phyloP scores from a whole-genome alignment of 2,888 invertebrate genomes.

The Caenorhabditis sp. region DNA sequence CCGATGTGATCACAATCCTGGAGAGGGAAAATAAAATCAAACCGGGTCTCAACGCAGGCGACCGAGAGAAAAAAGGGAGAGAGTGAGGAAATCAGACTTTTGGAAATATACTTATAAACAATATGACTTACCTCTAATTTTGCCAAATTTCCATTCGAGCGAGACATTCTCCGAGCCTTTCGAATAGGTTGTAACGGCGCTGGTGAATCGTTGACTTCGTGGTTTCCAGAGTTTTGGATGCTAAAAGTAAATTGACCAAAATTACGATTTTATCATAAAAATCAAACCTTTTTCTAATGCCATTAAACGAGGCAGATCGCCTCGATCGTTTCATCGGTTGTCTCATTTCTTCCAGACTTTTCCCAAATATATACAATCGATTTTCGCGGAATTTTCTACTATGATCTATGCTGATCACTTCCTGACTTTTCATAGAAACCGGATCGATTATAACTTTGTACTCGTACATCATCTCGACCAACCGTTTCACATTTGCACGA shows the following conservation, averaged over 20 bases:
- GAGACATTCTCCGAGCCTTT: conserved; percentile 12
- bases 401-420: not conserved
- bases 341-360: conserved; percentile 17
- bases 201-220: conserved; percentile 2
- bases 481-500: conserved; percentile 15
- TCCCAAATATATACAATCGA: conserved; percentile 21
- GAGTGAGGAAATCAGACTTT: too few species aligned
- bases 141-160: conserved; percentile 29
- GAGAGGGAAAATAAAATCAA: too few species aligned
- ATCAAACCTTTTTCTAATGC: conserved; percentile 15
- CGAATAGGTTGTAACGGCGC: not conserved
- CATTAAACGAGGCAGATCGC: conserved; percentile 35
- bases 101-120: too few species aligned
- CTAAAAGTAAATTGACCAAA: not conserved
- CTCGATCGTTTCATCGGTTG: conserved; percentile 22
- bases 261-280: conserved; percentile 2
- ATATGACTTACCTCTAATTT: conserved; percentile 8
- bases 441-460: conserved; percentile 26
- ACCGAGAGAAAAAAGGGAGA: too few species aligned
- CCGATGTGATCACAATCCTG: not conserved
- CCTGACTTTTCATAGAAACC: conserved; percentile 9
- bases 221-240: conserved; percentile 5
- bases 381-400: conserved; percentile 19
- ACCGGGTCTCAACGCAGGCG: too few species aligned
- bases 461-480: conserved; percentile 25